Evolutionary conservation across 2,888 invertebrate genomes (phyloP), one percentile per base, ranked within the genome.

Genomic region (Zaprionus bogoriensis): DNA sequence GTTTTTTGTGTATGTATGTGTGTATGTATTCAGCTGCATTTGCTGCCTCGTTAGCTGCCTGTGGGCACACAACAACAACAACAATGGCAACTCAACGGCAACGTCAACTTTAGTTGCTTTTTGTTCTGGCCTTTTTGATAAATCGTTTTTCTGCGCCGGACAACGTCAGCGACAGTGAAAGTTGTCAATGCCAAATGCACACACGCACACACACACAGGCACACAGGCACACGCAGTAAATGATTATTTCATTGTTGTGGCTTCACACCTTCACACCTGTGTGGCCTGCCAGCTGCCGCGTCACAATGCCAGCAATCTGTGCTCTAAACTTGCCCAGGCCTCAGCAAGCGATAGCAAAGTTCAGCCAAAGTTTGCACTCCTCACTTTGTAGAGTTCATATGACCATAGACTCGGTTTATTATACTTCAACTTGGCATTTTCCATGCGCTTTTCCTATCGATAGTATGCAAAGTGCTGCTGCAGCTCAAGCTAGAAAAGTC

Each of bases 151-250:
- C 32, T 30, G 32, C 32, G 9, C 32, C 14, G 32, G 32, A 36
- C 27, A 41, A 57, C 36, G 41, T n/a, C 38, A 45, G 38, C 45
- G 66, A 52, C 50, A 54, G 57, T 55, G 60, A 64, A 74, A 63
- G 60, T 51, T 68, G 53, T 45, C 60, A 72, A 61, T 70, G 67
- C 57, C 71, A 72, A 59, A 52, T 61, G 59, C 42, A 52, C 54
- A 62, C 32, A 36, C n/a, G n/a, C n/a, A n/a, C n/a, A n/a, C n/a
- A n/a, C n/a, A n/a, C n/a, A n/a, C n/a, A n/a, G n/a, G n/a, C n/a
- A n/a, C n/a, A n/a, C n/a, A n/a, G n/a, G n/a, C n/a, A n/a, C n/a
- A n/a, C 12, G 42, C 58, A 46, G 41, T 47, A 19, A 55, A 70
- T 60, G 42, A 69, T 48, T 39, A 48, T 47, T 70, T 55, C 30